Percentiles rank a stretch among this genome's conserved stretches.
Conservation (phyloP, 2,888 invertebrate species). For the Cerastis leucographa region DNA sequence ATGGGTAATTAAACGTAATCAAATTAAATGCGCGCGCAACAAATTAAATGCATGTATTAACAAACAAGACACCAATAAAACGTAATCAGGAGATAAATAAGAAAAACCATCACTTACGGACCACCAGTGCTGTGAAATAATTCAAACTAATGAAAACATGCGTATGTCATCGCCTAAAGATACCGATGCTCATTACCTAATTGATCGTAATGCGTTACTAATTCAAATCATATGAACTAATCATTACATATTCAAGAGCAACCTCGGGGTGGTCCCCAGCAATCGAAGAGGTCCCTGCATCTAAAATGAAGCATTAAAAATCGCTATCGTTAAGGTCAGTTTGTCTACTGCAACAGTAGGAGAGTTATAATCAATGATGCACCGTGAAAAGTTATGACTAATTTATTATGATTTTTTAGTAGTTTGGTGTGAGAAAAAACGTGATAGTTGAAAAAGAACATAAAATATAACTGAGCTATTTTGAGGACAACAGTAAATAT, state of each 20-base stretch:
- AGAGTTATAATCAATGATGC: constrained; percentile 76
- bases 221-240: constrained; percentile 78
- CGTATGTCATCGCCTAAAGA: constrained; percentile 72
- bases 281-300: constrained; percentile 67
- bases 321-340: constrained; percentile 76
- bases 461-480: not conserved
- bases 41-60: constrained; percentile 57
- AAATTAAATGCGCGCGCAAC: constrained; percentile 61
- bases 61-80: constrained; percentile 62
- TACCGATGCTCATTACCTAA: constrained; percentile 76
- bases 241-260: constrained; percentile 61
- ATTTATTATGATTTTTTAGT: constrained; percentile 65
- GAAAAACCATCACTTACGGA: constrained; percentile 66
- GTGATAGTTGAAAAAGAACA: constrained; percentile 20
- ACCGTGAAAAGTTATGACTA: constrained; percentile 84
- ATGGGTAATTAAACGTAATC: constrained; percentile 58
- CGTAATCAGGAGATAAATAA: constrained; percentile 63
- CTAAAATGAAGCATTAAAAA: constrained; percentile 80
- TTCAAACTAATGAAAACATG: constrained; percentile 68
- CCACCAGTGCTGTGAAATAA: constrained; percentile 74
- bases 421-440: constrained; percentile 46
- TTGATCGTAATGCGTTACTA: constrained; percentile 83
- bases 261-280: constrained; percentile 82
- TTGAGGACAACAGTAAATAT: not conserved
- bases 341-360: constrained; percentile 81